A percentile compares a stretch with the other conserved stretches of the same genome.
phyloP scores from a whole-genome alignment of 2,888 invertebrate species.

The Drosophila ezoana region DNA sequence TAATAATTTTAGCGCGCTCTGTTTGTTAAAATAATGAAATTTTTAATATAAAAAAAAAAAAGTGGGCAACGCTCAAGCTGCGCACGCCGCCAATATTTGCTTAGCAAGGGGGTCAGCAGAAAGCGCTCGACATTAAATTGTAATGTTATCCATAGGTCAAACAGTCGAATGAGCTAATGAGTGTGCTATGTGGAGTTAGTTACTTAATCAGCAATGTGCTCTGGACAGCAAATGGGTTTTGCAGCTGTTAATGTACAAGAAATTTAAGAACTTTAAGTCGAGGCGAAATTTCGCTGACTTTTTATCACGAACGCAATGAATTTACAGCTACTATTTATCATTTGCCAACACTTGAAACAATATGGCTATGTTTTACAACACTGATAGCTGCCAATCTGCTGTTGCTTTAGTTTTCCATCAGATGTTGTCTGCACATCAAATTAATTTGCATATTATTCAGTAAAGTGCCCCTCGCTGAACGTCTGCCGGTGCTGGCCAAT shows the following conservation, averaged over 20 bases:
- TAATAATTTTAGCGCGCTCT: conserved; percentile 53
- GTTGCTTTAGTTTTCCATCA: conserved; percentile 13
- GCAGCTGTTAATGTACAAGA: background rate
- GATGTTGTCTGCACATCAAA: conserved; percentile 32
- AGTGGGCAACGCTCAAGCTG: conserved; percentile 51
- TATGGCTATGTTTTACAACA: background rate
- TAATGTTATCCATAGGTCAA: conserved; percentile 62
- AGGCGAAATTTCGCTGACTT: too few relatives aligned
- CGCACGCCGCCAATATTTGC: conserved; percentile 67
- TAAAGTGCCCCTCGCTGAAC: background rate
- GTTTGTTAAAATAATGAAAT: conserved; percentile 75
- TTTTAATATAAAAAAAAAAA: conserved; percentile 68
- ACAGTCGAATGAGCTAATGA: conserved; percentile 55
- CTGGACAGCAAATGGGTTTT: conserved; percentile 1
- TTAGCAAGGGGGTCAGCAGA: conserved; percentile 47
- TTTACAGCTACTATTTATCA: background rate
- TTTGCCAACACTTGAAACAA: background rate
- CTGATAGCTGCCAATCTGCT: background rate
- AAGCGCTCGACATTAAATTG: conserved; percentile 55
- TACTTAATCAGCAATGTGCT: conserved; percentile 63
- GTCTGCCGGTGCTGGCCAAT: conserved; percentile 35
- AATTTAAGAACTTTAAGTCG: background rate
- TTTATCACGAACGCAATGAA: background rate
- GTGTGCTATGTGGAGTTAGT: conserved; percentile 31
- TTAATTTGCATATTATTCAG: conserved; percentile 36